Percentiles rank a stretch among this genome's conserved stretches.
phyloP scores from a whole-genome alignment of 2,888 invertebrate species.

The Nycteola revayana region DNA sequence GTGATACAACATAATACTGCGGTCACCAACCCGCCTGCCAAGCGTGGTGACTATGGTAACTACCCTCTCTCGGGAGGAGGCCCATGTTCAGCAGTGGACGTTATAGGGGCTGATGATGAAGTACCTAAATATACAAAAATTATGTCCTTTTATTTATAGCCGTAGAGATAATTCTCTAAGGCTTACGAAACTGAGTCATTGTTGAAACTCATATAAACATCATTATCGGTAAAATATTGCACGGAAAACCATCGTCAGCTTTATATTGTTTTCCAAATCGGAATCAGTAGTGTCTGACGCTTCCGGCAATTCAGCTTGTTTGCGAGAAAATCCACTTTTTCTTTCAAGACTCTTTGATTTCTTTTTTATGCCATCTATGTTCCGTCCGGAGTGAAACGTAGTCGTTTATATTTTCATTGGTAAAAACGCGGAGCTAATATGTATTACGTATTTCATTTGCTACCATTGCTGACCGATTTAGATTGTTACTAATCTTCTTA shows the following conservation, averaged over 20 bases:
- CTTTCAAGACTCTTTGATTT: slow-evolving; percentile 41
- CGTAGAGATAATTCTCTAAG: no score
- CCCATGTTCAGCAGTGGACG: no score
- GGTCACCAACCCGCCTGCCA: no score
- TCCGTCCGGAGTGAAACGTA: slow-evolving; percentile 27
- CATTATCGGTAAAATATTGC: slow-evolving; percentile 65
- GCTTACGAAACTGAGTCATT: no score
- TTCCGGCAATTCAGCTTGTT: slow-evolving; percentile 66
- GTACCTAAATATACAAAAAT: no score
- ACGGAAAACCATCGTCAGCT: slow-evolving; percentile 60
- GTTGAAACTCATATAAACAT: slow-evolving; percentile 55
- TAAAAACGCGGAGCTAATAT: slow-evolving; percentile 22
- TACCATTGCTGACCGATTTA: slow-evolving; percentile 16
- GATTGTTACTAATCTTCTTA: no score
- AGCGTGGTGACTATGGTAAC: no score
- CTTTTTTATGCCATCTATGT: slow-evolving; percentile 41
- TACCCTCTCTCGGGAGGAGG: no score
- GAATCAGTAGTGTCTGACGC: slow-evolving; percentile 63
- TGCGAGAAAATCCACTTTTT: slow-evolving; percentile 57
- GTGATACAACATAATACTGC: no score
- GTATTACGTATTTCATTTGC: slow-evolving; percentile 20
- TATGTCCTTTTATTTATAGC: no score
- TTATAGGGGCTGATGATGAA: no score
- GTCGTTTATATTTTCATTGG: slow-evolving; percentile 28
- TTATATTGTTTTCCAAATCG: slow-evolving; percentile 73